These are phyloP conservation scores for Dyspetes luteomarginatus DNA, from an alignment of 2,888 invertebrate species.

Conservation along the genomic window DNA sequence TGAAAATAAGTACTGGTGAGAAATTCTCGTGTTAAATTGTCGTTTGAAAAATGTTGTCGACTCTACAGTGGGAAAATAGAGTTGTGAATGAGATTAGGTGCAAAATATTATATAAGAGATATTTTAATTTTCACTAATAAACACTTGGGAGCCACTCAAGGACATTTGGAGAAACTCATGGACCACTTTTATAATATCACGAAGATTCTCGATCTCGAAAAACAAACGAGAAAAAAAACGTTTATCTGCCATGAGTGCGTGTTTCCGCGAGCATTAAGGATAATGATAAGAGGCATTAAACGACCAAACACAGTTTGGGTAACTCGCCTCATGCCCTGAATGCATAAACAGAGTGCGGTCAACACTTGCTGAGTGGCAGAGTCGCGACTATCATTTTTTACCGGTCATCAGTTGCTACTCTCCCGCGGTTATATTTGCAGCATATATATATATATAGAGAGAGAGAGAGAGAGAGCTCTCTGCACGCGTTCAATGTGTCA, in stretches of 20 bases:
- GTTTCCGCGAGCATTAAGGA: background rate
- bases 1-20: conserved; percentile 19
- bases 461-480: background rate
- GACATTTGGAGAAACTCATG: too few relatives aligned
- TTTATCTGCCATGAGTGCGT: conserved; percentile 22
- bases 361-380: background rate
- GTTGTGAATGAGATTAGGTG: background rate
- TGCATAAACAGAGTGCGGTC: conserved; percentile 22
- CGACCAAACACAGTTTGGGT: conserved; percentile 36
- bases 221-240: background rate
- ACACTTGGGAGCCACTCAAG: too few relatives aligned
- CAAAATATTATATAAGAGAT: background rate
- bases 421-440: background rate
- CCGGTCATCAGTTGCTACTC: conserved; percentile 34
- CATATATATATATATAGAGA: background rate
- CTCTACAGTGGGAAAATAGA: too few relatives aligned
- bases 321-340: conserved; percentile 37
- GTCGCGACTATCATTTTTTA: background rate
- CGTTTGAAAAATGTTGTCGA: conserved; percentile 13
- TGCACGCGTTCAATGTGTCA: conserved; percentile 40
- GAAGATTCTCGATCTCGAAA: too few relatives aligned
- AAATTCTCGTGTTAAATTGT: background rate
- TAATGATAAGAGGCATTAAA: background rate
- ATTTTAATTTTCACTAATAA: background rate
- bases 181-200: too few relatives aligned